phyloP scores from a whole-genome alignment of 2,888 invertebrate genomes.

The Epinotia demarniana region DNA sequence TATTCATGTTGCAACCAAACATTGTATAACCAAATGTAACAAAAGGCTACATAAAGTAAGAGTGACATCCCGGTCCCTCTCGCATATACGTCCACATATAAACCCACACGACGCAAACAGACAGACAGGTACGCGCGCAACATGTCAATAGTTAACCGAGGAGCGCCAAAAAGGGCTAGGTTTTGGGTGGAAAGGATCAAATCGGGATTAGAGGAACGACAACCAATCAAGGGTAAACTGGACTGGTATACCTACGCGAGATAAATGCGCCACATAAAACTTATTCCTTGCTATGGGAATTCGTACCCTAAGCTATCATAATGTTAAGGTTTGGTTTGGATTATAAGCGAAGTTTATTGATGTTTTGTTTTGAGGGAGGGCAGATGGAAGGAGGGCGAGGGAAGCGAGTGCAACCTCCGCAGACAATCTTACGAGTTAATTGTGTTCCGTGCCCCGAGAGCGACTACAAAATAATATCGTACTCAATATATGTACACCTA shows the following conservation, averaged over 20 bases:
- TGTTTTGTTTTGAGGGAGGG: slow-evolving; percentile 84
- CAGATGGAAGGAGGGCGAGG: slow-evolving; percentile 79
- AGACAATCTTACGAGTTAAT: slow-evolving; percentile 85
- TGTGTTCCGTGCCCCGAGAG: slow-evolving; percentile 83
- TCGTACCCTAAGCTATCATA: slow-evolving; percentile 52
- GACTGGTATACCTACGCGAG: slow-evolving; percentile 84
- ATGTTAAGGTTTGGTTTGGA: slow-evolving; percentile 57
- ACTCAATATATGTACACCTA: slow-evolving; percentile 56
- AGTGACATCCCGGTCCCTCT: slow-evolving; percentile 32
- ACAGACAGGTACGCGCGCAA: slow-evolving; percentile 74
- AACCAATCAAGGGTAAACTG: slow-evolving; percentile 88
- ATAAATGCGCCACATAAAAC: slow-evolving; percentile 84
- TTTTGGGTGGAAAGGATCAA: slow-evolving; percentile 87
- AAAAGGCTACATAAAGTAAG: slow-evolving; percentile 40
- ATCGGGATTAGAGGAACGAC: slow-evolving; percentile 88
- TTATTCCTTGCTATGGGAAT: slow-evolving; percentile 58
- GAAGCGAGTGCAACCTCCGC: slow-evolving; percentile 80
- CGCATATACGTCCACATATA: slow-evolving; percentile 47
- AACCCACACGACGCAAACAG: slow-evolving; percentile 59
- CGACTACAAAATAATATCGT: slow-evolving; percentile 82
- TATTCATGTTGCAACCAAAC: slow-evolving; percentile 28
- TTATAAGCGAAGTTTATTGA: slow-evolving; percentile 75
- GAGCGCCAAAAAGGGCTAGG: slow-evolving; percentile 81
- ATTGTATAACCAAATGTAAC: slow-evolving; percentile 24
- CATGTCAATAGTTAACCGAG: slow-evolving; percentile 83